phyloP scores from a whole-genome alignment of 2,888 invertebrate genomes.

The Belgica antarctica region DNA sequence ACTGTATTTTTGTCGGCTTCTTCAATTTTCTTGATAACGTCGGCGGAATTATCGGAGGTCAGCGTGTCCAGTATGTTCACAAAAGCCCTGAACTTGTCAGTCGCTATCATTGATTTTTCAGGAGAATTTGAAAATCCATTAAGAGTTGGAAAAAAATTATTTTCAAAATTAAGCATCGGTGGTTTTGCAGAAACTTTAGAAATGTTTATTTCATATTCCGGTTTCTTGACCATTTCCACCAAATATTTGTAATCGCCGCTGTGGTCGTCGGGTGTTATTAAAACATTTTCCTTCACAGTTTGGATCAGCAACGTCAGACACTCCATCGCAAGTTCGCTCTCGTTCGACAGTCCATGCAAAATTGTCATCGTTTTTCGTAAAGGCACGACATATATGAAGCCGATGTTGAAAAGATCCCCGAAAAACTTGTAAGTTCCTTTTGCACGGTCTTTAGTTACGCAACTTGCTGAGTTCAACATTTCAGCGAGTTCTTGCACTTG shows the following conservation, averaged over 20 bases:
- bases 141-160: background rate
- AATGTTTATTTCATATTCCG: background rate
- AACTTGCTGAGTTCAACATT: too few species aligned
- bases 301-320: background rate
- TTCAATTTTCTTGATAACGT: background rate
- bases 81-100: background rate
- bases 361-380: too few species aligned
- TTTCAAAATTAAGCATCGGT: background rate
- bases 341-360: too few species aligned
- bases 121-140: background rate
- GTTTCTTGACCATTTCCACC: background rate
- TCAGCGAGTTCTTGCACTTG: background rate
- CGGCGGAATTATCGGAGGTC: background rate
- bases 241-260: too few species aligned
- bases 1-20: too few species aligned
- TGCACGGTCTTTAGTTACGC: background rate
- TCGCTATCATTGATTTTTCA: background rate
- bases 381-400: too few species aligned
- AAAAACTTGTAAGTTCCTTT: background rate
- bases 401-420: background rate
- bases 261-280: too few species aligned
- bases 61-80: background rate
- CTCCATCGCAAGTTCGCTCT: background rate
- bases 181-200: background rate
- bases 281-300: background rate